A percentile compares a stretch with the other conserved stretches of the same genome.
phyloP scores from a whole-genome alignment of 2,797 vertebrate genomes.

The Rhabdophis nuchalis region DNA sequence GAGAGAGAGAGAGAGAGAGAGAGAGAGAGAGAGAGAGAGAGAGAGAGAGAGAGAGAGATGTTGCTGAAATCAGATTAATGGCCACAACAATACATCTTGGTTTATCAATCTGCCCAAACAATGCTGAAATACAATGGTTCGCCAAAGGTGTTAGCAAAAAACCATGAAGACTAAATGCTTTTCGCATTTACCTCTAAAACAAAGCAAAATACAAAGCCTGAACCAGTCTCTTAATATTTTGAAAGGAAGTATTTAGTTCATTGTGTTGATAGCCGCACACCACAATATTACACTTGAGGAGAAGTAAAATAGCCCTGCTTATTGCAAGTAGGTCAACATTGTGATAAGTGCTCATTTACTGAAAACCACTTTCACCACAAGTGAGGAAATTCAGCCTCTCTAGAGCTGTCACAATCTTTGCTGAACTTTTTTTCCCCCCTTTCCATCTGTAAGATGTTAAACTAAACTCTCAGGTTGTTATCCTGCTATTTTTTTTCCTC shows the following conservation, averaged over 20 bases:
- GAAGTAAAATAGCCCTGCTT: conserved; percentile 36
- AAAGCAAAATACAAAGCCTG: not conserved
- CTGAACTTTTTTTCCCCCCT: not conserved
- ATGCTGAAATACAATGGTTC: not conserved
- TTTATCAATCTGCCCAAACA: not conserved
- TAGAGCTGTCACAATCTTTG: conserved; percentile 25
- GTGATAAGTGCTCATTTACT: conserved; percentile 37
- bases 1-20: too few relatives aligned
- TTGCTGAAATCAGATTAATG: not conserved
- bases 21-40: too few relatives aligned
- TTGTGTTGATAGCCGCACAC: conserved; percentile 32
- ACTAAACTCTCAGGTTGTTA: conserved; percentile 26
- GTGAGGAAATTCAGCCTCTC: conserved; percentile 23
- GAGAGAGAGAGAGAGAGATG: too few relatives aligned
- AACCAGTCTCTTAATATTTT: conserved; percentile 4
- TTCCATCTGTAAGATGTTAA: conserved; percentile 33
- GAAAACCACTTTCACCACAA: conserved; percentile 40
- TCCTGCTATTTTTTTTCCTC: conserved; percentile 1
- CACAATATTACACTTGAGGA: conserved; percentile 37
- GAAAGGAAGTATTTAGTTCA: conserved; percentile 32
- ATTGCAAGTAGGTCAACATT: conserved; percentile 40
- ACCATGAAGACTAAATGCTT: not conserved
- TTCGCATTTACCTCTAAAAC: not conserved
- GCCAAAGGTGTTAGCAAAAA: not conserved
- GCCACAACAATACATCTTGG: not conserved